Base-by-base conservation (phyloP, 1,140 invertebrate species). In the Dendrolimus punctatus region DNA sequence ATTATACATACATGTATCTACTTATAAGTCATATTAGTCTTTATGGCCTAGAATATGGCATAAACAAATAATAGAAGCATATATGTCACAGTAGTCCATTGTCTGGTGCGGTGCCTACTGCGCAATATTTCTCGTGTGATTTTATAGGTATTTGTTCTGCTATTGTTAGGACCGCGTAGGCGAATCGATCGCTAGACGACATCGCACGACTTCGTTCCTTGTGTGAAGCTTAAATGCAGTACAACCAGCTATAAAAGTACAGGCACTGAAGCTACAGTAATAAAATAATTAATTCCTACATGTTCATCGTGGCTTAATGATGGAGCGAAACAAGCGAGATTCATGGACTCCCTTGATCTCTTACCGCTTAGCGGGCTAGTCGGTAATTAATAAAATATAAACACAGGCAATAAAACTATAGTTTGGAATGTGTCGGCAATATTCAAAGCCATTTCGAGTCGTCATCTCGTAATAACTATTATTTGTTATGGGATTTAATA, bases 401-500 rank as follows among this genome's bases (percentile, higher is more conserved):
- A 67, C 57, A 73, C 60, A 55, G 53, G 58, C 68, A 81, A 82
- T 82, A 83, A 80, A 85, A 79, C 70, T 62, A 75, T 76, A 68
- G 69, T 58, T 63, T 51, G 74, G 73, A 74, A 84, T 78, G 71
- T 63, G 69, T 71, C 80, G 76, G 79, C 72, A 60, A 65, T 66
- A 70, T 72, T 77, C 76, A 82, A 85, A 80, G 74, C 72, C 51
- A 76, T 75, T 77, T 60, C 60, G 66, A 76, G 63, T 68, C 66
- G 69, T 77, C 78, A 83, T 82, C 80, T 67, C 67, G 73, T 78
- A 80, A 86, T 81, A 76, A 81, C 74, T 76, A 84, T 82, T 81
- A 84, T 86, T 83, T 78, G 73, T 76, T 83, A 81, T 73, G 68
- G 71, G 77, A 84, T 82, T 66, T 84, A 84, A 83, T 86, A 84